Evolutionary conservation across 2,797 vertebrate species (phyloP).

Genomic region (Dicrostonyx torquatus): DNA sequence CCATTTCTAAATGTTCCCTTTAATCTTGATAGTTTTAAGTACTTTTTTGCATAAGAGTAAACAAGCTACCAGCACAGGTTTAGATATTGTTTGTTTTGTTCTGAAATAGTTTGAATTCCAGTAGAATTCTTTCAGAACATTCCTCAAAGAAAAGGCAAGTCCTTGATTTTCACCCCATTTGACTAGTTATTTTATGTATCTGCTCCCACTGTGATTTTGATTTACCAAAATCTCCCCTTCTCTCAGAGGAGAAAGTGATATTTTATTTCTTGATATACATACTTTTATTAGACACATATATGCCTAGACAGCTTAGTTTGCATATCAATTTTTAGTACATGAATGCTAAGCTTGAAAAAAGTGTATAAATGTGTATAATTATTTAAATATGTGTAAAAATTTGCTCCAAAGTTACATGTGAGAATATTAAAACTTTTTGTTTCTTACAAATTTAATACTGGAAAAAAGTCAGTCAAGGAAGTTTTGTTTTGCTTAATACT

Average conservation of each 20-base stretch:
- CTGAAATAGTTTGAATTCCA: conserved; percentile 30
- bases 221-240: conserved; percentile 13
- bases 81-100: conserved; percentile 51
- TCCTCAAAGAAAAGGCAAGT: background rate
- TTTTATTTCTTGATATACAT: conserved; percentile 17
- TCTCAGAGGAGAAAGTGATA: background rate
- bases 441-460: conserved; percentile 27
- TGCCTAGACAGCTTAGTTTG: background rate
- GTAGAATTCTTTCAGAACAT: conserved; percentile 20
- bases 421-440: conserved; percentile 3
- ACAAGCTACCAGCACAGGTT: background rate
- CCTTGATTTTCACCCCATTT: conserved; percentile 23
- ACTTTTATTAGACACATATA: background rate
- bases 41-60: conserved; percentile 40
- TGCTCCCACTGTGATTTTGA: background rate
- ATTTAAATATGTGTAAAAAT: background rate
- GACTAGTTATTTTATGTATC: conserved; percentile 19
- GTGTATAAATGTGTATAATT: background rate
- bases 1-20: background rate
- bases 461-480: background rate
- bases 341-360: background rate
- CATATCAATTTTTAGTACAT: background rate
- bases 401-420: background rate
- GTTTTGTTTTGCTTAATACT: background rate
- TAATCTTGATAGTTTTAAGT: conserved; percentile 6